phyloP scores from a whole-genome alignment of 2,113 vertebrate species.

The Corvus cornix region DNA sequence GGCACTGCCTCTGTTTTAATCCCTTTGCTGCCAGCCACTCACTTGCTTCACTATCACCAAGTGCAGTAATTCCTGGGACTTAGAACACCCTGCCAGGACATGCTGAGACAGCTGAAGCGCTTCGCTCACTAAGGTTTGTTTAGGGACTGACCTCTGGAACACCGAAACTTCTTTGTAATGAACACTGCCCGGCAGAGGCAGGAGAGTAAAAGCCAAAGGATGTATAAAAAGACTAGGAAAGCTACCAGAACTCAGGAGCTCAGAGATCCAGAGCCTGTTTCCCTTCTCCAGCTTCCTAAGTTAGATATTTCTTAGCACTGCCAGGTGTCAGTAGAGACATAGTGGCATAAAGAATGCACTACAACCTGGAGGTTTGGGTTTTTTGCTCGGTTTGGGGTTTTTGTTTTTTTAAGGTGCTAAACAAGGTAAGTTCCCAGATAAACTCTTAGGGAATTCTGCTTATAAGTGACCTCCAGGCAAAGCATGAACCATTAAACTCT shows the following conservation, averaged over 20 bases:
- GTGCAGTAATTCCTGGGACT: not conserved
- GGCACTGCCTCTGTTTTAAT: not conserved
- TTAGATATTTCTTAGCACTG: not conserved
- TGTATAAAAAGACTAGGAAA: not conserved
- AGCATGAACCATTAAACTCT: not conserved
- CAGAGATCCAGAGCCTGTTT: not conserved
- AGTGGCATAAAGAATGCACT: not conserved
- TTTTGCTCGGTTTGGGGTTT: no score
- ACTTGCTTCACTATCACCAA: not conserved
- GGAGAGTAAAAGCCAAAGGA: not conserved
- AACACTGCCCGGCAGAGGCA: not conserved
- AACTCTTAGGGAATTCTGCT: not conserved
- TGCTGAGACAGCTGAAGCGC: not conserved
- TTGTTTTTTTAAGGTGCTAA: not conserved
- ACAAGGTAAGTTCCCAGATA: not conserved
- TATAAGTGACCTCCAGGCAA: not conserved
- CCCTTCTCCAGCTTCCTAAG: not conserved
- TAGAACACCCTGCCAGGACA: not conserved
- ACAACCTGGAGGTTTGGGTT: not conserved
- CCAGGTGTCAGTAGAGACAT: not conserved
- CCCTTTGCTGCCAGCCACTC: not conserved
- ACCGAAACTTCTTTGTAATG: not conserved
- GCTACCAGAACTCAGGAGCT: not conserved
- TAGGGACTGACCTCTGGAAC: not conserved
- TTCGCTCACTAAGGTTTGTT: not conserved